Base-by-base conservation (phyloP, 2,797 vertebrate species). In the Helarctos malayanus region DNA sequence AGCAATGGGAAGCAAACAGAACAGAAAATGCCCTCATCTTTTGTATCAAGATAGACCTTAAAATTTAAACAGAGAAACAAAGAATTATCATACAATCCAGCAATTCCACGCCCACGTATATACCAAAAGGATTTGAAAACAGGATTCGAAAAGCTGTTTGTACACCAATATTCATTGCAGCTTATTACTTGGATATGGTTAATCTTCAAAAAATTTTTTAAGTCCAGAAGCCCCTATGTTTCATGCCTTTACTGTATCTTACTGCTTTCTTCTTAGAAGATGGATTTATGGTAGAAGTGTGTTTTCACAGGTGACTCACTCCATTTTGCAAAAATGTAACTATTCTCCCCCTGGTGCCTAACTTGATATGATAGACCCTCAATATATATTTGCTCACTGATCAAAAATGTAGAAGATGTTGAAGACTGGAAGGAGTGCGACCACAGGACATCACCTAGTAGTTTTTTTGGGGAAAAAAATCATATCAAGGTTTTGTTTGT, bases 331-430 rank as follows among this genome's bases (percentile, higher is more conserved):
- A 75, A 75, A 75, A 29, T 3, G 5, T 29, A 47, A 75, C 7
- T 92, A 88, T 35, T 79, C 15, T 78, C 65, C 47, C 57, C 41
- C 45, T 91, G 76, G 12, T 92, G 23, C 61, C 59, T 85, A 61
- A 95, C 69, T 75, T 93, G 35, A 32, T 89, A 41, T n/a, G 7
- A 65, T 61, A 83, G 14, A 92, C 8, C 56, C 41, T 92, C 45
- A 92, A 35, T 84, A 73, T 88, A 82, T 91, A 92, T 78, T 95
- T 96, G 87, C 5, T 92, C 57, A 63, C 79, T 90, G 52, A 35
- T 19, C 65, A 16, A 91, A 94, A 93, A 81, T 65, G 25, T 86
- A 90, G 47, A 92, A 61, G 57, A 79, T 96, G 25, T 68, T 84
- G 52, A 86, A 73, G 73, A 94, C 9, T 85, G 23, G 71, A 80